These are phyloP conservation scores for Manis crassicaudata DNA, from an alignment of 2,797 vertebrate species.

Conservation along the genomic window DNA sequence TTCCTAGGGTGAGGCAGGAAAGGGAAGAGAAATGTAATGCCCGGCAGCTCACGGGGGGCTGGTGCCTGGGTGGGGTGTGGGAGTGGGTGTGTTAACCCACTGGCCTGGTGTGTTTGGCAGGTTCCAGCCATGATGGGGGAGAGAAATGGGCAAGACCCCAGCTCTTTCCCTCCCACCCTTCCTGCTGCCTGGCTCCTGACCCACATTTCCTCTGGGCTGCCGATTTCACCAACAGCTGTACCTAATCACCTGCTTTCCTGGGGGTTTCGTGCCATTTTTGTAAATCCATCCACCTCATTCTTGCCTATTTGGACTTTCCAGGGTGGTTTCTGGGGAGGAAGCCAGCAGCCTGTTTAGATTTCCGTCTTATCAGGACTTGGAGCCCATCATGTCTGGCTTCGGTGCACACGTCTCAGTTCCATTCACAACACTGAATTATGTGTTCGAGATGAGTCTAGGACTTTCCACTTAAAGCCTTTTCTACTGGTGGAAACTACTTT, in stretches of 20 bases:
- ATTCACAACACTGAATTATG: too few relatives aligned
- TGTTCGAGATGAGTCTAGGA: neutral
- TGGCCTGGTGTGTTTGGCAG: neutral
- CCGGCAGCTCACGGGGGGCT: neutral
- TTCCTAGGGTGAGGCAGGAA: neutral
- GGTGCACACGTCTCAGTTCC: neutral
- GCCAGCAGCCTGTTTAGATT: neutral
- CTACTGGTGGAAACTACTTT: neutral
- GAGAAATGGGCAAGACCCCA: neutral
- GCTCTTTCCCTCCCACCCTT: too few relatives aligned
- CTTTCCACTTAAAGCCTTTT: neutral
- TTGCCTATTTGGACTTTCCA: neutral
- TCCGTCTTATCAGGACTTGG: neutral
- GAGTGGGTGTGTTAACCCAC: neutral
- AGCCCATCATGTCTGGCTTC: neutral
- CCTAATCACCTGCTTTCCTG: too few relatives aligned
- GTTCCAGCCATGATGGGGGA: neutral
- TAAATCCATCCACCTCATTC: neutral
- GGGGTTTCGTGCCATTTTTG: neutral
- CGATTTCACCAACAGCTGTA: neutral
- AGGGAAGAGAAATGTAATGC: neutral
- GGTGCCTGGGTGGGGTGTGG: too few relatives aligned
- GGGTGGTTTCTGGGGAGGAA: neutral
- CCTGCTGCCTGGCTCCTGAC: neutral
- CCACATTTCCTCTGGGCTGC: neutral